These are phyloP conservation scores for Palythoa heliodiscus DNA, from an alignment of 92 coral and sea anemone species.

Conservation along the genomic window DNA sequence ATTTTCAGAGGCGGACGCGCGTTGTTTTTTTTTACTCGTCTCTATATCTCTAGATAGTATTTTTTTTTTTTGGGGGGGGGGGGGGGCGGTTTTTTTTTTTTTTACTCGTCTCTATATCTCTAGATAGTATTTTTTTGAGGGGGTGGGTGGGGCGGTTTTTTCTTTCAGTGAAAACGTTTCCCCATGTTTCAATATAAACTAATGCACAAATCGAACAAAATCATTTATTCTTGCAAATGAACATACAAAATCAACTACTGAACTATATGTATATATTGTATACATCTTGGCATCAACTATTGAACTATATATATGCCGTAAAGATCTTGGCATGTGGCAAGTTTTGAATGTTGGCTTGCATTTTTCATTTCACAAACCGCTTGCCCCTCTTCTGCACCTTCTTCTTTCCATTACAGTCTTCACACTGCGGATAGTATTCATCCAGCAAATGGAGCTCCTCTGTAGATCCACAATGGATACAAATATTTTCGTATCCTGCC, in stretches of 20 bases:
- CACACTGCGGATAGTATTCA: neutral
- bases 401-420: neutral
- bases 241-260: neutral
- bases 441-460: neutral
- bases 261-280: no score
- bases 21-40: no score
- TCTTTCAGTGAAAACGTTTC: neutral
- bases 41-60: neutral
- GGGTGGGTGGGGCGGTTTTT: neutral
- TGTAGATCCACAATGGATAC: neutral
- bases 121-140: neutral
- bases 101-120: neutral
- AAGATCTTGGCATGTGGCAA: neutral
- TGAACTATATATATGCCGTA: neutral
- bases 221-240: neutral
- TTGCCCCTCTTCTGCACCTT: neutral
- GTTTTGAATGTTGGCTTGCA: neutral
- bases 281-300: neutral
- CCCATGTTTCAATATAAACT: neutral
- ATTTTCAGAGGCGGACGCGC: neutral
- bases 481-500: neutral
- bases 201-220: conserved; percentile 4
- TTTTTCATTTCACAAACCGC: neutral
- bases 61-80: no score
- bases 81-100: neutral